Base-by-base conservation (phyloP, 2,888 invertebrate species). In the Cartodere bifasciata region DNA sequence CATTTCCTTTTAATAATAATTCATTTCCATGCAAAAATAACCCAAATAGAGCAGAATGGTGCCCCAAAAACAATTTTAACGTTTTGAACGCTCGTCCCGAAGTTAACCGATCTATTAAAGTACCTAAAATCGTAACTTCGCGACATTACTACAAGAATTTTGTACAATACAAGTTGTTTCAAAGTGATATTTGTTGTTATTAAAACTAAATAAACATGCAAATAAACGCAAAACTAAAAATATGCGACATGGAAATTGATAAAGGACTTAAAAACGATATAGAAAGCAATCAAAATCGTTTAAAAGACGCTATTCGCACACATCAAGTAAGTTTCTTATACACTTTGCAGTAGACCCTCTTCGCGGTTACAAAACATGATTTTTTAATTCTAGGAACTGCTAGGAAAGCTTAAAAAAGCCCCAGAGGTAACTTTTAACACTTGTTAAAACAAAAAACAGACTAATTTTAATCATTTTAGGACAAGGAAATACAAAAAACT, bases 311-410 rank as follows among this genome's bases (percentile, higher is more conserved):
- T 34, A 60, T 62, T 46, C 46, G 51, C 40, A 54, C 54, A 50
- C 62, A 62, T 52, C 60, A 62, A 56, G 61, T 60, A 56, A 58
- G 50, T 52, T 47, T n/a, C n/a, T n/a, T n/a, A n/a, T n/a, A n/a
- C n/a, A 23, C 11, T 28, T 26, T 14, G 27, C 6, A 13, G 14
- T 13, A 11, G 11, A 13, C 11, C 9, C 10, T n/a, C n/a, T n/a
- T n/a, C n/a, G n/a, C n/a, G n/a, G n/a, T n/a, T n/a, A 13, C 6
- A 21, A 21, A n/a, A 31, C 10, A 31, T 28, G 15, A 9, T 26
- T 29, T 28, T 40, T 32, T 32, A 40, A 41, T 44, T 47, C 46
- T 45, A 60, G 60, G 46, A 44, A 29, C 45, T 50, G 31, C 39
- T 56, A 26, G 38, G 44, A 22, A 54, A 53, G 44, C 38, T 53